These are phyloP conservation scores for Amazona ochrocephala DNA, from an alignment of 2,797 vertebrate genomes.

Conservation along the genomic window DNA sequence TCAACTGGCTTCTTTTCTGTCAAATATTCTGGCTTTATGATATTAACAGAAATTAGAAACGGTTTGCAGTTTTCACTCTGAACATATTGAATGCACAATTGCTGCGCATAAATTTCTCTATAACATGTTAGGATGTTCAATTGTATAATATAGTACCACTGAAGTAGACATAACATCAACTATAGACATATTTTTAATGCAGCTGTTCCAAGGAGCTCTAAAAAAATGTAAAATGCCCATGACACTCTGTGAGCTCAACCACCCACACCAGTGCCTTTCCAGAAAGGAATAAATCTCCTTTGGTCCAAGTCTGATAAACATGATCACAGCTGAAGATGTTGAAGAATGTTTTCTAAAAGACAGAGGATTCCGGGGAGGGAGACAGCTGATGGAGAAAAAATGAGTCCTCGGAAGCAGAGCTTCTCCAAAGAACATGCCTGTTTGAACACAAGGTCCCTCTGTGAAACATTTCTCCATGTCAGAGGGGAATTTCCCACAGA, in stretches of 20 bases:
- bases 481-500: not conserved
- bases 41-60: not conserved
- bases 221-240: not conserved
- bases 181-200: not conserved
- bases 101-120: not conserved
- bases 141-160: not conserved
- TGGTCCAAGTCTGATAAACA: not conserved
- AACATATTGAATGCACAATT: not conserved
- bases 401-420: not conserved
- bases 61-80: not conserved
- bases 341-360: not conserved
- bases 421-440: not conserved
- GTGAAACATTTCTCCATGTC: not conserved
- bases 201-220: not conserved
- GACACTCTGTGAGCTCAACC: not conserved
- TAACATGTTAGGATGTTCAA: not conserved
- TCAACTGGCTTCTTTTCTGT: not conserved
- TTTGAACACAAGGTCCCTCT: not conserved
- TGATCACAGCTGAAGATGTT: not conserved
- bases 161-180: not conserved
- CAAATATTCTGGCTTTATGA: not conserved
- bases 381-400: not conserved
- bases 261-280: not conserved
- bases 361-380: rapidly evolving
- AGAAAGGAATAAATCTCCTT: not conserved